A percentile compares a stretch with the other conserved stretches of the same genome.
Evolutionary conservation across 2,113 vertebrate genomes (phyloP).

Genomic region (Oxyruncus cristatus): DNA sequence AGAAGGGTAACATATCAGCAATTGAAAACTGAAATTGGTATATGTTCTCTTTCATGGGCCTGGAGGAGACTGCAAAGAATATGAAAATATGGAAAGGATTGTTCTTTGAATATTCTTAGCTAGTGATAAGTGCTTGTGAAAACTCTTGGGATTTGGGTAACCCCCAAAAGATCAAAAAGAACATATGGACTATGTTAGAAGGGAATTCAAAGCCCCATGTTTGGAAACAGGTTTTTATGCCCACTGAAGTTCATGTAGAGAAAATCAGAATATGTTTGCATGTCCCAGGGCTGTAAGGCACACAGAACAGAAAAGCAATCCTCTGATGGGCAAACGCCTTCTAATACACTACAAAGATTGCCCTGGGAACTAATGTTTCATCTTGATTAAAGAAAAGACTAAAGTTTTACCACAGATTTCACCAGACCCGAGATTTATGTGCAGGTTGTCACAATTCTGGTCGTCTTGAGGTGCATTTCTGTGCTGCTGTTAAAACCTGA

Average conservation of each 20-base stretch:
- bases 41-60: neutral
- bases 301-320: neutral
- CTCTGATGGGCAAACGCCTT: neutral
- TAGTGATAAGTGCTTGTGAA: neutral
- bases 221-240: neutral
- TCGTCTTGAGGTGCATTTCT: neutral
- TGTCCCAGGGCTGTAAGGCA: neutral
- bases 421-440: neutral
- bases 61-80: neutral
- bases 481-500: neutral
- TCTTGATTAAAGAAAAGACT: neutral
- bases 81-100: neutral
- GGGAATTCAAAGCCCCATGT: neutral
- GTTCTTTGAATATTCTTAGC: neutral
- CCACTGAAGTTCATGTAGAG: neutral
- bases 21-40: neutral
- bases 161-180: neutral
- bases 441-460: neutral
- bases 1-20: neutral
- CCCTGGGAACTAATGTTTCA: neutral
- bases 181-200: neutral
- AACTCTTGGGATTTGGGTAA: neutral
- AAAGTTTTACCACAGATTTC: neutral
- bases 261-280: neutral
- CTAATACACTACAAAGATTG: neutral